Conservation (phyloP, 2,888 invertebrate genomes). For the Coenonympha glycerion region DNA sequence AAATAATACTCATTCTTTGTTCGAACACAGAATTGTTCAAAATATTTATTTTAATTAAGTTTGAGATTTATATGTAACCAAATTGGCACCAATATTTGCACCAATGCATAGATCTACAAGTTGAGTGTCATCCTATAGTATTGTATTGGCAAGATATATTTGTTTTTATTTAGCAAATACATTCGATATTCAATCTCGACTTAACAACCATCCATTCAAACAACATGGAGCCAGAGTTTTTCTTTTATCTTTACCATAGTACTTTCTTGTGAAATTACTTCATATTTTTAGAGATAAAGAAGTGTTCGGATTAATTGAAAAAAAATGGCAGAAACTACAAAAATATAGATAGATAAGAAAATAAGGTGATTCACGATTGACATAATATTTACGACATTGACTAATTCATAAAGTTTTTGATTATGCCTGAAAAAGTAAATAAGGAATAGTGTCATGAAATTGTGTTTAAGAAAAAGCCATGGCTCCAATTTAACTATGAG, state of each 20-base stretch:
- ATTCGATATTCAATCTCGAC: conserved; percentile 11
- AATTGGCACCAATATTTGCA: conserved; percentile 2
- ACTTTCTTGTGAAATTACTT: too few relatives aligned
- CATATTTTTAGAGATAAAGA: too few relatives aligned
- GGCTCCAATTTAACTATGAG: not conserved
- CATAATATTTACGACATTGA: too few relatives aligned
- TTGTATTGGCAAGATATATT: conserved; percentile 51
- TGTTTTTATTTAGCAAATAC: conserved; percentile 44
- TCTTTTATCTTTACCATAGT: not conserved
- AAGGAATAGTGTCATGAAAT: not conserved
- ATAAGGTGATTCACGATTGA: too few relatives aligned
- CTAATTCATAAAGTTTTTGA: too few relatives aligned
- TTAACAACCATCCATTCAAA: not conserved
- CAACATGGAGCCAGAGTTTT: not conserved
- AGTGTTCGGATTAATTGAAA: too few relatives aligned
- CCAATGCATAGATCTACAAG: not conserved
- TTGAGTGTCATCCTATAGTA: conserved; percentile 16
- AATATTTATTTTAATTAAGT: too few relatives aligned
- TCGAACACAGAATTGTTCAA: too few relatives aligned
- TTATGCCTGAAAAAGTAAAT: not conserved
- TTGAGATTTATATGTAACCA: not conserved
- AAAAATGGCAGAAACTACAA: too few relatives aligned
- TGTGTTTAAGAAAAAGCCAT: not conserved
- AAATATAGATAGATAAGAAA: too few relatives aligned
- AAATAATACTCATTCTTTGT: too few relatives aligned